These are phyloP conservation scores for Daubentonia madagascariensis DNA, from an alignment of 2,113 vertebrate species.

Conservation along the genomic window DNA sequence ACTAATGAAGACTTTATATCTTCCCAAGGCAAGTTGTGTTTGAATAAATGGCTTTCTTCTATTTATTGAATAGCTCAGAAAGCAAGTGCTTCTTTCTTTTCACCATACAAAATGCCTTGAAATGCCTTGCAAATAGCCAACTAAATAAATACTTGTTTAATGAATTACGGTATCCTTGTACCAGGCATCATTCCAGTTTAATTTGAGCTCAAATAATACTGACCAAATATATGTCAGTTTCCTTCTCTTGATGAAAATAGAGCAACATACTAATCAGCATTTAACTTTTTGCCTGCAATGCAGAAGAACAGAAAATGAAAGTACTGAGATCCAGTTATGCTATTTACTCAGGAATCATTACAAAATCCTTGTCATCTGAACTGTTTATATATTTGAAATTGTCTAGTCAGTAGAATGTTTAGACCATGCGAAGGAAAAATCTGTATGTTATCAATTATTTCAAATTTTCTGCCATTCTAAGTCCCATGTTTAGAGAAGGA, in stretches of 20 bases:
- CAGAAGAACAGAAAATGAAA: background rate
- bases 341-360: background rate
- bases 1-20: background rate
- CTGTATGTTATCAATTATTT: background rate
- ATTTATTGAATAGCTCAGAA: background rate
- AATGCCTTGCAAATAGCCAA: background rate
- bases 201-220: conserved; percentile 32
- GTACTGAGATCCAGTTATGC: background rate
- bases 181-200: conserved; percentile 11
- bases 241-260: background rate
- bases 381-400: background rate
- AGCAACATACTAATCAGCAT: background rate
- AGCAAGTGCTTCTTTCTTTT: background rate
- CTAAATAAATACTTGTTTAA: conserved; percentile 40
- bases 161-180: background rate
- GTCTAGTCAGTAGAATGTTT: background rate
- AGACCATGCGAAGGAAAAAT: background rate
- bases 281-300: conserved; percentile 2
- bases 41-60: conserved; percentile 23
- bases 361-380: background rate
- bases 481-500: background rate
- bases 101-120: background rate
- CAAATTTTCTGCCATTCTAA: background rate
- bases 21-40: background rate
- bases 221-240: background rate